Evolutionary conservation across 1,140 invertebrate genomes (phyloP).

Genomic region (Pachypsylla venusta): DNA sequence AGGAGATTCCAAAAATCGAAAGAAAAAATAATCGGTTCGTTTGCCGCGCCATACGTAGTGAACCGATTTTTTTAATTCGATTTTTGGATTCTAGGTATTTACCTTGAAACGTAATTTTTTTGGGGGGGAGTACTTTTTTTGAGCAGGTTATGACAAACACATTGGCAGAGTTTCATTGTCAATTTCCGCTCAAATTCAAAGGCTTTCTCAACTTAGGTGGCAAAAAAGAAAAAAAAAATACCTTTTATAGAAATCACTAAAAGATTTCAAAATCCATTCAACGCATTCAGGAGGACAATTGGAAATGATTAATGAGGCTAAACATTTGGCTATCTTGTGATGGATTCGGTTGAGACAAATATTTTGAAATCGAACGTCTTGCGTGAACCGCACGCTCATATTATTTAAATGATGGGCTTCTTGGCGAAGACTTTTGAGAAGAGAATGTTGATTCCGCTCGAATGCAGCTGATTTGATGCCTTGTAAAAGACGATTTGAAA

Average conservation of each 20-base stretch:
- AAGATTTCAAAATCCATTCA: not conserved
- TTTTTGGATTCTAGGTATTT: too few relatives aligned
- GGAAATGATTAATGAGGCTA: not conserved
- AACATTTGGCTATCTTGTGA: not conserved
- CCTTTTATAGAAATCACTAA: not conserved
- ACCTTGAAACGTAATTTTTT: too few relatives aligned
- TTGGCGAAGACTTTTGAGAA: conserved; percentile 1
- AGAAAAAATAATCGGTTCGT: too few relatives aligned
- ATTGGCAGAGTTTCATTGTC: too few relatives aligned
- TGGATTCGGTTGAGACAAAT: not conserved
- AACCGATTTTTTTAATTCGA: too few relatives aligned
- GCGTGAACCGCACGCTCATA: not conserved
- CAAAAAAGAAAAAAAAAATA: too few relatives aligned
- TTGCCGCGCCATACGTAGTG: too few relatives aligned
- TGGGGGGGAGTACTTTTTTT: too few relatives aligned
- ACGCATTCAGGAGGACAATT: not conserved
- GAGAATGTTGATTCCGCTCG: not conserved
- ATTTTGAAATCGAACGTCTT: not conserved
- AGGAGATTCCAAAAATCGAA: too few relatives aligned
- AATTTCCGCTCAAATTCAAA: too few relatives aligned
- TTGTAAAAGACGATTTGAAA: not conserved
- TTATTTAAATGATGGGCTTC: not conserved
- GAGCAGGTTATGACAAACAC: too few relatives aligned
- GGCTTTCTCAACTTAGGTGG: too few relatives aligned
- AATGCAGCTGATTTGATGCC: not conserved